These are phyloP conservation scores for Nebria brevicollis DNA, from an alignment of 2,888 invertebrate species.

Conservation along the genomic window DNA sequence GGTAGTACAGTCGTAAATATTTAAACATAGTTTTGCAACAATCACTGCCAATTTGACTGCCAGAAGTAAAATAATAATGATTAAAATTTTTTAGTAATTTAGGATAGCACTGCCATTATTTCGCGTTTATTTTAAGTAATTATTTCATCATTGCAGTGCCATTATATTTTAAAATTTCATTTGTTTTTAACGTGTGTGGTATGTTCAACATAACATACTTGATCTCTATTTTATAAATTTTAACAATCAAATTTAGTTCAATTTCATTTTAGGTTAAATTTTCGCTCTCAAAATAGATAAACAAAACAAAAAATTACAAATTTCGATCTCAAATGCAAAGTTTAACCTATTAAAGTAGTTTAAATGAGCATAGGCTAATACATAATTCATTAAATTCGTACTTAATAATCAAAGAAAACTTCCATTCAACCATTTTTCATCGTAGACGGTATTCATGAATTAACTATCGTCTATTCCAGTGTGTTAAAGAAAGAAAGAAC, in stretches of 20 bases:
- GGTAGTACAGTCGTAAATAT: constrained; percentile 42
- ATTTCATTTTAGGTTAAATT: background rate
- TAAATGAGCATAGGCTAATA: background rate
- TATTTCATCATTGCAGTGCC: constrained; percentile 45
- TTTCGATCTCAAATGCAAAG: constrained; percentile 1
- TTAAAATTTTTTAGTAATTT: constrained; percentile 41
- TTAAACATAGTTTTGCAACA: constrained; percentile 48
- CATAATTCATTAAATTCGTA: background rate
- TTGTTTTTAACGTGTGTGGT: constrained; percentile 40
- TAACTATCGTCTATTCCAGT: constrained; percentile 30
- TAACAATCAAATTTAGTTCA: background rate
- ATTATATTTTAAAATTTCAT: constrained; percentile 28
- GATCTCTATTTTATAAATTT: constrained; percentile 31
- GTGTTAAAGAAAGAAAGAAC: constrained; percentile 15
- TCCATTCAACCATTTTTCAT: background rate
- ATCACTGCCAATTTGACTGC: constrained; percentile 55
- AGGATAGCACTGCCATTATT: constrained; percentile 39
- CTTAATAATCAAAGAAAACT: background rate
- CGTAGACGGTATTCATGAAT: constrained; percentile 25
- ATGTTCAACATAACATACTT: constrained; percentile 43
- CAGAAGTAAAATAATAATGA: constrained; percentile 52
- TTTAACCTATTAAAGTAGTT: constrained; percentile 1
- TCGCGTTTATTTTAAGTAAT: constrained; percentile 28
- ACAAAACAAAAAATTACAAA: background rate
- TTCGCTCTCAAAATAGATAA: background rate